Conservation (phyloP, 2,113 vertebrate genomes). For the Nerophis lumbriciformis region DNA sequence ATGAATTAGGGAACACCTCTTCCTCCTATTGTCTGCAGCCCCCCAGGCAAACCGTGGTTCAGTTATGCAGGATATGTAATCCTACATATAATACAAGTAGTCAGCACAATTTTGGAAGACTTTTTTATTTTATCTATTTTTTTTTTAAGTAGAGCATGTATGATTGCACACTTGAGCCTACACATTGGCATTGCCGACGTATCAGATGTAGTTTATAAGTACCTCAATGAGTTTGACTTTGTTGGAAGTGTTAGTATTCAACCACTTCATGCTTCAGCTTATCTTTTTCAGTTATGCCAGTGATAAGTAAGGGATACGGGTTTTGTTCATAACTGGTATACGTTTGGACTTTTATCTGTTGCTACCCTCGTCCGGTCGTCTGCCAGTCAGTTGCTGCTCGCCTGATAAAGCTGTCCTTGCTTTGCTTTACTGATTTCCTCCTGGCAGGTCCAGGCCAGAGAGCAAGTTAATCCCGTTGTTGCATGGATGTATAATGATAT, state of each 20-base stretch:
- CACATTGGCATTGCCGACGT: too few species aligned
- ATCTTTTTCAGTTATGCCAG: background rate
- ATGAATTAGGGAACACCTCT: conserved; percentile 25
- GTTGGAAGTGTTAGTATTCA: too few species aligned
- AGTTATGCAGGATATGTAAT: conserved; percentile 25
- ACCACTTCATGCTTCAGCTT: background rate
- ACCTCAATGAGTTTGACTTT: too few species aligned
- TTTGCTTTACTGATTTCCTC: conserved; percentile 21
- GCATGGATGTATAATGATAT: conserved; percentile 72
- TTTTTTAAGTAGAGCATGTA: too few species aligned
- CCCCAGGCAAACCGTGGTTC: conserved; percentile 21
- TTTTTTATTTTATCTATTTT: too few species aligned
- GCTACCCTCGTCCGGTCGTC: conserved; percentile 12
- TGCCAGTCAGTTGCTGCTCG: conserved; percentile 28
- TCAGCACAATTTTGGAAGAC: background rate
- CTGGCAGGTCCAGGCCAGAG: conserved; percentile 51
- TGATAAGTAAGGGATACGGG: too few species aligned
- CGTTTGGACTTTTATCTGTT: background rate
- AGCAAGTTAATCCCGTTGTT: conserved; percentile 72
- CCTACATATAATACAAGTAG: conserved; percentile 5
- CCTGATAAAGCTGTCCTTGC: conserved; percentile 70
- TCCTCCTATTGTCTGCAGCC: conserved; percentile 19
- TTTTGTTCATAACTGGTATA: conserved; percentile 1
- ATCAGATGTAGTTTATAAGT: too few species aligned
- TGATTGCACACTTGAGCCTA: too few species aligned